Conservation (phyloP, 2,797 vertebrate species). For the Megalops cyprinoides region DNA sequence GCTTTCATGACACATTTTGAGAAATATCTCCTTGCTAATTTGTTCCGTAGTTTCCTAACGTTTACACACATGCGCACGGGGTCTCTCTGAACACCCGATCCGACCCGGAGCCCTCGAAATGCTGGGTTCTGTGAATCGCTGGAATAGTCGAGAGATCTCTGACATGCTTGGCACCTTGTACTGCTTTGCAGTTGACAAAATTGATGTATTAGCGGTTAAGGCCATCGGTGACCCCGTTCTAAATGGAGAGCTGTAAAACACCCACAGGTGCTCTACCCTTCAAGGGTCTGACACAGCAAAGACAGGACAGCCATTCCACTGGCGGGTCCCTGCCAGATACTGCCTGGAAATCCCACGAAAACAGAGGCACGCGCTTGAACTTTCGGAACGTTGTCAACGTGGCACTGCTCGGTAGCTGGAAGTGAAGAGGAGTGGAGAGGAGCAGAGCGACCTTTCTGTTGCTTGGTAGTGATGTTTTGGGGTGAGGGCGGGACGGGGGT, state of each 20-base stretch:
- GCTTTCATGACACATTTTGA: slow-evolving; percentile 42
- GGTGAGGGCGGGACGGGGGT: slow-evolving; percentile 52
- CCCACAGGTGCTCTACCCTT: slow-evolving; percentile 33
- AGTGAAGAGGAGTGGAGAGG: not conserved
- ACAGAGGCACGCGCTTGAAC: not conserved
- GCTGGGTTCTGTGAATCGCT: slow-evolving; percentile 50
- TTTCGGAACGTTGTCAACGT: not conserved
- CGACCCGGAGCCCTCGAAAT: slow-evolving; percentile 48
- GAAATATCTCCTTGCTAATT: slow-evolving; percentile 52
- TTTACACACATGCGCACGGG: not conserved
- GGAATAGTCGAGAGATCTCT: slow-evolving; percentile 58
- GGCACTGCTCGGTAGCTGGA: not conserved
- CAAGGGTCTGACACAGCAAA: not conserved
- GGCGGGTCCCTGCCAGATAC: not conserved
- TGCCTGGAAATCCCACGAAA: slow-evolving; percentile 12
- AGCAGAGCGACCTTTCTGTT: not conserved
- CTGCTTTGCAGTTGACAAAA: slow-evolving; percentile 62
- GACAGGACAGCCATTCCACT: slow-evolving; percentile 43
- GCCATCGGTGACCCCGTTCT: slow-evolving; percentile 53
- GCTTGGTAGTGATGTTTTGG: slow-evolving; percentile 23
- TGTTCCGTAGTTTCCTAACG: slow-evolving; percentile 31
- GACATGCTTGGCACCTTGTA: slow-evolving; percentile 64
- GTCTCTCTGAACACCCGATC: slow-evolving; percentile 47
- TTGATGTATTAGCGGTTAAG: slow-evolving; percentile 51
- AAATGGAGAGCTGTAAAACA: slow-evolving; percentile 46